Evolutionary conservation across 1,140 invertebrate genomes (phyloP).

Genomic region (Sogatella furcifera): DNA sequence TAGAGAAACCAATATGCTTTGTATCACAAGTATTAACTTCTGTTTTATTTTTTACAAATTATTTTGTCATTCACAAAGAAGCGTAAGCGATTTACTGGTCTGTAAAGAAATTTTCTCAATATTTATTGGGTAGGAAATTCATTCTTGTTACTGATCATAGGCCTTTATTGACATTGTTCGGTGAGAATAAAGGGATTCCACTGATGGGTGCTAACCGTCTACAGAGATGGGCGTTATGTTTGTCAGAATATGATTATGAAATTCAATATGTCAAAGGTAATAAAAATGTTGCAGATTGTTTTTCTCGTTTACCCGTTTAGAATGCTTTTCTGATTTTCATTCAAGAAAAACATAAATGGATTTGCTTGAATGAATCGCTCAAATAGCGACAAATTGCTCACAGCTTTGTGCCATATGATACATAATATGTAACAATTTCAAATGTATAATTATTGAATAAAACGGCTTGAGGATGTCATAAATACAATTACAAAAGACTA

Average conservation of each 20-base stretch:
- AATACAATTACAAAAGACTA: no score
- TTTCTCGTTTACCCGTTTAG: conserved; percentile 26
- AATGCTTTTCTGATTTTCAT: no score
- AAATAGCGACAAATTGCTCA: no score
- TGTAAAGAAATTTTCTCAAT: conserved; percentile 37
- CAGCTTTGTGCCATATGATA: no score
- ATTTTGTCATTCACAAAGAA: no score
- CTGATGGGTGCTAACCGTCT: conserved; percentile 24
- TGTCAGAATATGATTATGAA: conserved; percentile 26
- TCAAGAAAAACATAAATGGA: no score
- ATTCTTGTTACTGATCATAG: conserved; percentile 35
- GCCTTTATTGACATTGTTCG: conserved; percentile 30
- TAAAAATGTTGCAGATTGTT: neutral
- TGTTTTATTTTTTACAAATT: no score
- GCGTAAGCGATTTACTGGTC: no score
- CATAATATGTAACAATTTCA: no score
- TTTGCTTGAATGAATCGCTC: no score
- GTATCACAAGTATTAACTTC: conserved; percentile 31
- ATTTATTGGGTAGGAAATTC: conserved; percentile 32
- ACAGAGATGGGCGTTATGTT: conserved; percentile 27
- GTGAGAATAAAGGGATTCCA: conserved; percentile 24
- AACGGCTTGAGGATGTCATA: no score
- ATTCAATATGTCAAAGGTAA: conserved; percentile 24
- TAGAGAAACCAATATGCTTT: conserved; percentile 31
- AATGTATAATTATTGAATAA: no score